A percentile compares a stretch with the other conserved stretches of the same genome.
Evolutionary conservation across 35 echinoderm and acorn worm species (phyloP).

Genomic region (Patiria miniata): DNA sequence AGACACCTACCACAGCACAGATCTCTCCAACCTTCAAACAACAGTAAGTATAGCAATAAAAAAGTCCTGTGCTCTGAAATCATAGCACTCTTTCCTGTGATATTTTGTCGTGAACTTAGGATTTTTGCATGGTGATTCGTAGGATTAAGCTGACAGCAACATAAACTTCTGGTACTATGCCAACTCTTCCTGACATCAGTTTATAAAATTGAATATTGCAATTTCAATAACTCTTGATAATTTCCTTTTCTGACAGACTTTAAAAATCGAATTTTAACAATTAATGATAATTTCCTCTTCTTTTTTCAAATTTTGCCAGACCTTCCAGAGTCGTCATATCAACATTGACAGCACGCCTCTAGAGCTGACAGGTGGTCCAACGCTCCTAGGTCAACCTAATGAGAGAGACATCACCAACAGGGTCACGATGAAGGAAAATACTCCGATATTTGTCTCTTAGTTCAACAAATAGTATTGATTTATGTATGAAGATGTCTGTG

Average conservation of each 20-base stretch:
- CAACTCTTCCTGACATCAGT: no score
- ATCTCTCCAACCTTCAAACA: slow-evolving; percentile 86
- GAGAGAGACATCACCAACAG: slow-evolving; percentile 20
- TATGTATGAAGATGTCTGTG: no score
- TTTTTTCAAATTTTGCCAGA: slow-evolving; percentile 38
- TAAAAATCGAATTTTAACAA: background rate
- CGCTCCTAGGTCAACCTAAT: background rate
- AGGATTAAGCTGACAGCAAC: no score
- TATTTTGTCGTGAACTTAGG: no score
- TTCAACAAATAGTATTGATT: background rate
- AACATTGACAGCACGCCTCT: slow-evolving; percentile 78
- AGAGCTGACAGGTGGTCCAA: slow-evolving; percentile 41
- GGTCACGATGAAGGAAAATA: slow-evolving; percentile 5
- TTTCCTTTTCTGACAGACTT: no score
- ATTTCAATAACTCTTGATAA: no score
- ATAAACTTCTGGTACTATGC: no score
- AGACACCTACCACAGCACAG: slow-evolving; percentile 77
- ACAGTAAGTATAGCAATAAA: slow-evolving; percentile 67
- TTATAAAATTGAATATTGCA: no score
- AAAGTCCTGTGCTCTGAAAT: no score
- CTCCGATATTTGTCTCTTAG: slow-evolving; percentile 19
- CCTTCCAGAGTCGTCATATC: slow-evolving; percentile 84
- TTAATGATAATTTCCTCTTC: background rate
- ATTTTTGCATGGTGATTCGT: no score
- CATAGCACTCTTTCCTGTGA: no score